A percentile compares a stretch with the other conserved stretches of the same genome.
phyloP scores from a whole-genome alignment of 2,797 vertebrate genomes.

The Amazona ochrocephala region DNA sequence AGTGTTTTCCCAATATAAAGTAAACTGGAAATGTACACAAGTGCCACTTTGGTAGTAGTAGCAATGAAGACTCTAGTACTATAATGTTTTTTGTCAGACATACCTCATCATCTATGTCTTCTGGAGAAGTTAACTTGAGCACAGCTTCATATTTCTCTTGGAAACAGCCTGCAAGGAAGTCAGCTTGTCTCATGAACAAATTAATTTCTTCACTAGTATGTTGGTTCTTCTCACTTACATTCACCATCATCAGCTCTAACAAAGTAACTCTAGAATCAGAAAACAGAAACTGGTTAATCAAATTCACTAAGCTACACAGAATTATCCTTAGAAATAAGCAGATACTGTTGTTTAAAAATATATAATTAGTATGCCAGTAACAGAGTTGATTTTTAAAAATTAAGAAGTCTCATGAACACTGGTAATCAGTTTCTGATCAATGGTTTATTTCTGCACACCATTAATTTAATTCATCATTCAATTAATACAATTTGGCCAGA shows the following conservation, averaged over 20 bases:
- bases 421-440: background rate
- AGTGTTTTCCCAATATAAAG: background rate
- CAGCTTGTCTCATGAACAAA: slow-evolving; percentile 76
- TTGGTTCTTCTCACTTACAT: slow-evolving; percentile 72
- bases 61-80: background rate
- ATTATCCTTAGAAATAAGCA: background rate
- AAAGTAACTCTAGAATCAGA: slow-evolving; percentile 82
- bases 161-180: slow-evolving; percentile 85
- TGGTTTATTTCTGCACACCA: background rate
- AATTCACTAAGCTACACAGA: background rate
- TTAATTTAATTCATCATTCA: background rate
- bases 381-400: background rate
- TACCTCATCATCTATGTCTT: slow-evolving; percentile 83
- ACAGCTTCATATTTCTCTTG: slow-evolving; percentile 83
- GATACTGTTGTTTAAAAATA: background rate
- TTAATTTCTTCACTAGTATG: slow-evolving; percentile 66
- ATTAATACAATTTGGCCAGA: background rate
- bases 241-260: slow-evolving; percentile 85
- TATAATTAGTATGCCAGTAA: background rate
- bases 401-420: background rate
- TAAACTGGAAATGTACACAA: background rate
- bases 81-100: background rate
- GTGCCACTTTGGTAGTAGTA: background rate
- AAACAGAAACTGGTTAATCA: background rate
- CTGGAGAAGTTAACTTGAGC: slow-evolving; percentile 80